Percentiles rank a stretch among this genome's conserved stretches.
Conservation (phyloP, 2,888 invertebrate species). For the Papilio protenor region DNA sequence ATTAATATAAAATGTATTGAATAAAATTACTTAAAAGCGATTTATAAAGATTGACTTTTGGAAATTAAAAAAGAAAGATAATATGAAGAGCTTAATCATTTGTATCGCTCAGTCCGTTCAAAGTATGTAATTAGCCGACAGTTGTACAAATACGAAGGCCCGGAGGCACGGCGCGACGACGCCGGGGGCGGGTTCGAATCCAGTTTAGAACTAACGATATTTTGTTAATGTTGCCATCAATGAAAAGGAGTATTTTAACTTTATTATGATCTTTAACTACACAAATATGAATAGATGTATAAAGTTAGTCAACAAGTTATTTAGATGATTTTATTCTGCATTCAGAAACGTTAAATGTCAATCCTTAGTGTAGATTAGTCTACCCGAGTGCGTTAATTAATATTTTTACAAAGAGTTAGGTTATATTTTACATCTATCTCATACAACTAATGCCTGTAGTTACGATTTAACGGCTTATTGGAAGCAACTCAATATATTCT, state of each 20-base stretch:
- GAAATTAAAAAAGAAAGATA: slow-evolving; percentile 63
- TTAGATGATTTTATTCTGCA: no score
- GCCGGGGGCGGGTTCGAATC: slow-evolving; percentile 56
- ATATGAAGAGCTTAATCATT: slow-evolving; percentile 58
- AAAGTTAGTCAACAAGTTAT: no score
- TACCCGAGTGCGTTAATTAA: no score
- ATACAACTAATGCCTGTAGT: neutral
- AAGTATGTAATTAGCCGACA: slow-evolving; percentile 74
- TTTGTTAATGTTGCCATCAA: slow-evolving; percentile 15
- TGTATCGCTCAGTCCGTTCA: slow-evolving; percentile 58
- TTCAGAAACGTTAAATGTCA: no score
- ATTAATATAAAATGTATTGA: neutral
- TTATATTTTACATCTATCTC: neutral
- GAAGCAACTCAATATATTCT: neutral
- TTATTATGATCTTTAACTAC: neutral
- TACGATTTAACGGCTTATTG: neutral
- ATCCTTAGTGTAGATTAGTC: no score
- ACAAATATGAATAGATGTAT: no score
- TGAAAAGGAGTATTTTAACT: neutral
- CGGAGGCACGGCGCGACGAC: slow-evolving; percentile 55
- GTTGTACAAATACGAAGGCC: slow-evolving; percentile 78
- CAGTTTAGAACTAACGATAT: slow-evolving; percentile 20
- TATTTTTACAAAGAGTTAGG: no score
- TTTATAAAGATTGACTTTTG: slow-evolving; percentile 46
- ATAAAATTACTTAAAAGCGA: neutral